These are phyloP conservation scores for Chiloscyllium plagiosum DNA, from an alignment of 2,113 vertebrate genomes.

Conservation along the genomic window DNA sequence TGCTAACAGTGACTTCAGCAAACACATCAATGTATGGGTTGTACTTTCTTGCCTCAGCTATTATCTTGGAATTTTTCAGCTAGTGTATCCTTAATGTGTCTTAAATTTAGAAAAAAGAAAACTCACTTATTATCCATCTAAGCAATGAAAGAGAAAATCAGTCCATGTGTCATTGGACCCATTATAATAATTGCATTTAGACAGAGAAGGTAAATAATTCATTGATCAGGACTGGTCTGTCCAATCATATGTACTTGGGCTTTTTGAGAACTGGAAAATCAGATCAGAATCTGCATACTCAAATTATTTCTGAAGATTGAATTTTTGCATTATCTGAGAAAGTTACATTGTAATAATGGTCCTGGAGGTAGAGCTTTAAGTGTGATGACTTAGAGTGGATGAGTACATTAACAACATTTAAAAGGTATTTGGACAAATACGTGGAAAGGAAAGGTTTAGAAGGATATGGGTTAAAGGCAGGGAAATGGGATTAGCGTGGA, in stretches of 20 bases:
- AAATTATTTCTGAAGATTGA: background rate
- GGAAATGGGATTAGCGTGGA: too few relatives aligned
- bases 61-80: background rate
- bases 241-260: background rate
- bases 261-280: background rate
- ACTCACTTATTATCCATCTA: background rate
- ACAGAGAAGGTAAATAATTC: background rate
- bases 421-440: too few relatives aligned
- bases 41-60: background rate
- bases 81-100: background rate
- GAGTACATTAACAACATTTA: too few relatives aligned
- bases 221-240: background rate
- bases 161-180: background rate
- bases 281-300: background rate
- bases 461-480: too few relatives aligned
- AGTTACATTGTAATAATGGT: background rate
- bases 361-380: background rate
- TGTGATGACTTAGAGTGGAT: too few relatives aligned
- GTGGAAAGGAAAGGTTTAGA: too few relatives aligned
- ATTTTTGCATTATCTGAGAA: background rate
- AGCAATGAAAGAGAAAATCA: background rate
- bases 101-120: background rate
- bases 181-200: background rate
- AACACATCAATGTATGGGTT: background rate
- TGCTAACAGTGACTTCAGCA: background rate